Evolutionary conservation across 2,888 invertebrate genomes (phyloP), one percentile per base, ranked within the genome.

Genomic region (Flexamia atlantica): DNA sequence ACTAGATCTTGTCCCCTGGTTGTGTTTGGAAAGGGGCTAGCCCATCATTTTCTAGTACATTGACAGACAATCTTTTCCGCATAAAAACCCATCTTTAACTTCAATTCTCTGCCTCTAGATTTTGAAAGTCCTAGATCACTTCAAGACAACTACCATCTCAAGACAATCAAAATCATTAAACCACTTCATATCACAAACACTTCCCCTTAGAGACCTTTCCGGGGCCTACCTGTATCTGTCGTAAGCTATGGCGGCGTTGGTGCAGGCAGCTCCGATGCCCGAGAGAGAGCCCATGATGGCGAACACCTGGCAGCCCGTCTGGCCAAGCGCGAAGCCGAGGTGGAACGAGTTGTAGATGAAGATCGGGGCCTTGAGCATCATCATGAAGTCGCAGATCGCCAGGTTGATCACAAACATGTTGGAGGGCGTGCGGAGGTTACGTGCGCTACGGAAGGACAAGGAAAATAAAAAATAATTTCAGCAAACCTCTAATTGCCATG

Each of bases 311-410:
- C 97, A 97, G 0, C 95, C 96, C 0, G 93, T 85, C 80, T 94
- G 91, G 0, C 97, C 97, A 4, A 92, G 88, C 0, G 95, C 96
- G 87, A 94, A 97, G 0, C 97, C 97, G 85, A 93, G 92, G 89
- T 95, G 92, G 87, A 95, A 95, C 42, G 96, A 96, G 89, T 97
- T 97, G 90, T 96, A 96, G 87, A 97, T 95, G 89, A 97, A 96
- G 86, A 97, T 93, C 0, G 97, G 97, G 0, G 96, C 93, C 90
- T 97, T 97, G 42, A 93, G 90, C 96, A 97, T 96, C 97, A 97
- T 97, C 40, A 96, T 90, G 88, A 97, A 97, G 90, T 97, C 97
- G 87, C 95, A 94, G 84, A 97, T 91, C 0, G 97, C 96, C 89
- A 97, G 90, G 90, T 97, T 96, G 80, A 97, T 92, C 14, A 97